These are phyloP conservation scores for Lophius piscatorius DNA, from an alignment of 2,113 vertebrate species.

Conservation along the genomic window DNA sequence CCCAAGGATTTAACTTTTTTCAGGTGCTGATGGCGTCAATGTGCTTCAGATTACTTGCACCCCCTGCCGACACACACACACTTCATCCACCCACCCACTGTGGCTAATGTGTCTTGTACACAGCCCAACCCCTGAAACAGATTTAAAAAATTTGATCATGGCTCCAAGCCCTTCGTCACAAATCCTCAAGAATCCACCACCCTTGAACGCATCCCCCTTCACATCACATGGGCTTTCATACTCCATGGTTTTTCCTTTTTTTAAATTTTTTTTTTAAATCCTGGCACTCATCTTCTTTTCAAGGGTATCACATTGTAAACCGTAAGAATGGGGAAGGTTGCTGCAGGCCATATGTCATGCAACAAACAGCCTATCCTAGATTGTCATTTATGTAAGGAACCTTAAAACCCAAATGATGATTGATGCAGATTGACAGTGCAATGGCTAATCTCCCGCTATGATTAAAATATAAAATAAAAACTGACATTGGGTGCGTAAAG, in stretches of 20 bases:
- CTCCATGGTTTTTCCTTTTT: not conserved
- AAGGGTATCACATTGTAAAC: constrained; percentile 33
- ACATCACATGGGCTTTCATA: constrained; percentile 29
- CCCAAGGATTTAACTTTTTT: too few species aligned
- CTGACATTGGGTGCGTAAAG: too few species aligned
- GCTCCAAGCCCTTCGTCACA: constrained; percentile 28
- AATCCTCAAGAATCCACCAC: constrained; percentile 28
- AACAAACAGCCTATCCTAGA: constrained; percentile 58
- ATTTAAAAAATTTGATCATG: constrained; percentile 14
- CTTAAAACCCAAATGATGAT: not conserved
- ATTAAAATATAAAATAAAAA: too few species aligned
- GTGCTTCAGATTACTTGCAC: too few species aligned
- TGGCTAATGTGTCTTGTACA: constrained; percentile 15
- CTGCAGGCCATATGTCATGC: constrained; percentile 65
- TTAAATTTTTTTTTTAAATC: constrained; percentile 18
- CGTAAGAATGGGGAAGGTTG: constrained; percentile 34
- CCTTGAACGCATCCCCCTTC: constrained; percentile 30
- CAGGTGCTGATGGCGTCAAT: too few species aligned
- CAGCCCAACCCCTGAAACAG: constrained; percentile 4
- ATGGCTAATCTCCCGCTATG: too few species aligned
- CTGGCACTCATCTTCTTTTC: constrained; percentile 51
- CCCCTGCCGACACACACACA: too few species aligned
- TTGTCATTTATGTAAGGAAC: constrained; percentile 58
- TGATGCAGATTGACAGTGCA: too few species aligned
- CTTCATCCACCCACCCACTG: too few species aligned